phyloP scores from a whole-genome alignment of 2,888 invertebrate species.

The Embidobia sp. region DNA sequence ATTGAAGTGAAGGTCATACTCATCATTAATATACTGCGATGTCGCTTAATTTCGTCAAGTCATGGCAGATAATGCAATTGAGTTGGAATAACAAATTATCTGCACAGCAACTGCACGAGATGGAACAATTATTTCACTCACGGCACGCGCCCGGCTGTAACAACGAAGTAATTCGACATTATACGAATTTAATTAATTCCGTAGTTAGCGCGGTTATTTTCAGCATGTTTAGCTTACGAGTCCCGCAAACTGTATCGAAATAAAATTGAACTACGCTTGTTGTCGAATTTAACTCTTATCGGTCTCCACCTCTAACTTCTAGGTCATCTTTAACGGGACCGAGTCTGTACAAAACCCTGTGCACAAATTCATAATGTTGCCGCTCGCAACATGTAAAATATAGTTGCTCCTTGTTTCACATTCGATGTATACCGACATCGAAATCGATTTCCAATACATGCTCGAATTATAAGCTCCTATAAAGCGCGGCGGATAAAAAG shows the following conservation, averaged over 20 bases:
- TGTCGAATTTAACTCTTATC: constrained; percentile 14
- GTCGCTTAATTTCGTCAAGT: constrained; percentile 37
- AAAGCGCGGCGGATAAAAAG: no score
- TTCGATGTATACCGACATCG: no score
- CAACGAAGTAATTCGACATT: constrained; percentile 51
- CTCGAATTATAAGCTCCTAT: no score
- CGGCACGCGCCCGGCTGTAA: constrained; percentile 53
- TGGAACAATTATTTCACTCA: constrained; percentile 58
- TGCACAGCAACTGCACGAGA: constrained; percentile 36
- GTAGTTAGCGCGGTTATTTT: constrained; percentile 43
- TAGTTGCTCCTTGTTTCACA: no score
- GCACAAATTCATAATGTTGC: no score
- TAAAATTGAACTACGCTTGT: constrained; percentile 25
- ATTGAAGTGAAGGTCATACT: no score
- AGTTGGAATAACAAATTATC: constrained; percentile 61
- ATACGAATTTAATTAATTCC: constrained; percentile 54
- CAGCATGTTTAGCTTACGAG: constrained; percentile 43
- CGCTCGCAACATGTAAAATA: no score
- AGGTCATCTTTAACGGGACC: no score
- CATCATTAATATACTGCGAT: no score
- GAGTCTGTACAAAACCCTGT: no score
- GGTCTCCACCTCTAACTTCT: constrained; percentile 2
- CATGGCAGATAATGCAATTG: constrained; percentile 27
- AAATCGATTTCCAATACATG: no score
- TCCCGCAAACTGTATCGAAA: constrained; percentile 24